Percentiles rank a stretch among this genome's conserved stretches.
phyloP scores from a whole-genome alignment of 2,113 vertebrate species.

The Dasyornis broadbenti region DNA sequence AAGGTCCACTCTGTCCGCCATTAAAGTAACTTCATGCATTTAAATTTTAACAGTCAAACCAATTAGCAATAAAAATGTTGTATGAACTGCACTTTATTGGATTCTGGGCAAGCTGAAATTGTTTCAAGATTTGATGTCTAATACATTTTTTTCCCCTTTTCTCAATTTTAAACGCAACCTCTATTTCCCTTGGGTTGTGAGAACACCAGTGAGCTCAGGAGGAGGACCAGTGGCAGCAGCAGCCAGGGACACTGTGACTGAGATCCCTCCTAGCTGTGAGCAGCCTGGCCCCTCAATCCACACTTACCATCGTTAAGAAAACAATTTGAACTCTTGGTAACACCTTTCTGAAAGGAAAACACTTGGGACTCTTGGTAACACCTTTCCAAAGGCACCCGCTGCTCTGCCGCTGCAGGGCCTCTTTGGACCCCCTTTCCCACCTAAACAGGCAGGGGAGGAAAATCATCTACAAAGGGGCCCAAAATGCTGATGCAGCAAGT shows the following conservation, averaged over 20 bases:
- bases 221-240: accelerated
- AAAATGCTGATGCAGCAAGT: constrained; percentile 25
- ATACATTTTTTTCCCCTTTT: neutral
- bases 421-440: neutral
- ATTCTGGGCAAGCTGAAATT: constrained; percentile 36
- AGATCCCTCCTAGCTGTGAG: neutral
- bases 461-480: neutral
- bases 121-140: neutral
- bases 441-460: neutral
- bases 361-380: neutral
- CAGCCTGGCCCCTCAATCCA: neutral
- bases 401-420: neutral
- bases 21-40: constrained; percentile 50
- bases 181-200: neutral
- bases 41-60: constrained; percentile 63
- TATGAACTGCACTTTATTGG: constrained; percentile 44
- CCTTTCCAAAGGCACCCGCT: neutral
- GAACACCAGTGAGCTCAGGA: neutral
- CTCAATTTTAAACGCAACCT: neutral
- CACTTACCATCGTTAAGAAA: accelerated
- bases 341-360: neutral
- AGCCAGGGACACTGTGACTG: neutral
- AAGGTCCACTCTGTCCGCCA: constrained; percentile 30
- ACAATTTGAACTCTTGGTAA: neutral
- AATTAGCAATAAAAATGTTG: constrained; percentile 63